Base-by-base conservation (phyloP, 2,797 vertebrate genomes). In the Ctenopoma multispine region DNA sequence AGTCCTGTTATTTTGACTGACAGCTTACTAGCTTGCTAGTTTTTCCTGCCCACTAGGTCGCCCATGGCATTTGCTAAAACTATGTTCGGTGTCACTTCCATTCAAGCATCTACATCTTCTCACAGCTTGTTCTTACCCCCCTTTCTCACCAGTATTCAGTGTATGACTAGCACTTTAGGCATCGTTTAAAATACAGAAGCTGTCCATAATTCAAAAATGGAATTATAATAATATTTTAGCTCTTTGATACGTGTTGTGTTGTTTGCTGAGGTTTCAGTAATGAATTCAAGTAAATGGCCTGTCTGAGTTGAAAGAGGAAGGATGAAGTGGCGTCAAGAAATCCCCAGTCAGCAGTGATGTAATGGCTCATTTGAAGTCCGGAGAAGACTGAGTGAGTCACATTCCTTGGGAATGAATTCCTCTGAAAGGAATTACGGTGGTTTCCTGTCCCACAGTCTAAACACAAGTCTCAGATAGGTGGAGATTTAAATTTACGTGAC, bases 321-420 rank as follows among this genome's bases (percentile, higher is more conserved):
- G 50, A 63, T 61, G 74, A 86, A 77, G 58, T 65, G 53, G 55
- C 7, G 7, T 77, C 41, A 56, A 87, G 64, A 80, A 88, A 90
- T 85, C 82, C 78, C 81, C 76, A 70, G 65, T 88, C 86, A 81
- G 74, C 71, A 57, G 53, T 86, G 84, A 88, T 58, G 83, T 81
- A 87, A 87, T 63, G 69, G 64, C 61, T 89, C 75, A 82, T 83
- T 79, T 79, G 65, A 83, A 81, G 82, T 84, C 56, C 51, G 74
- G 64, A 23, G 59, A 75, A 77, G 36, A 55, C 63, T 64, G 75
- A 29, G 72, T 74, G 80, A 86, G 31, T 83, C 64, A 72, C 83
- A 88, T 92, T 90, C 77, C 80, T 92, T 65, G 15, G 74, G 31
- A 81, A 65, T 79, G 69, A 91, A 84, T 46, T 80, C 69, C 65